Evolutionary conservation across 1,140 invertebrate species (phyloP).

Genomic region (Temnothorax curvispinosus): DNA sequence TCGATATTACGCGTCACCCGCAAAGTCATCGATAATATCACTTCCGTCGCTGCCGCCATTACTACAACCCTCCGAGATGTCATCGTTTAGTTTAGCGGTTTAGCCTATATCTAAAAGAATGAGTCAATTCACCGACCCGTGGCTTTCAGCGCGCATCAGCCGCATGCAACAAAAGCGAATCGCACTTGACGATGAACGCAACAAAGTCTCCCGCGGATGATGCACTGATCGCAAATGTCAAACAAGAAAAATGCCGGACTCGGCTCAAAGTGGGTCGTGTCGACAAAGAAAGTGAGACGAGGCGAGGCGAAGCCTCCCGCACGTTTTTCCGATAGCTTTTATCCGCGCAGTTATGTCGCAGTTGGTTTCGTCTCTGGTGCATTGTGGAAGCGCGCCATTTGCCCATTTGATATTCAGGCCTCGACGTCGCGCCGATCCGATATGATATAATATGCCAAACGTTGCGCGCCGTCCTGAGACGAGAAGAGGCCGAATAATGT

Average conservation of each 20-base stretch:
- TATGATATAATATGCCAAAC: conserved; percentile 28
- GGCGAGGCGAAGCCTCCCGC: conserved; percentile 22
- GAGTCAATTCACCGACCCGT: background rate
- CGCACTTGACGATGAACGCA: background rate
- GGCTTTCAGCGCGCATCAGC: conserved; percentile 29
- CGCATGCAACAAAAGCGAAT: conserved; percentile 20
- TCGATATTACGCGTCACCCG: background rate
- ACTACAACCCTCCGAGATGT: background rate
- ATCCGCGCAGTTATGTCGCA: background rate
- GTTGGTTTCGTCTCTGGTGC: conserved; percentile 26
- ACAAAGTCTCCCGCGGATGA: conserved; percentile 31
- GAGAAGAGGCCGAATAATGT: background rate
- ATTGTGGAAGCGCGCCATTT: conserved; percentile 19
- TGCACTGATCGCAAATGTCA: conserved; percentile 46
- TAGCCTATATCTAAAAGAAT: conserved; percentile 11
- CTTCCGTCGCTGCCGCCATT: background rate
- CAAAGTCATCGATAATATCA: background rate
- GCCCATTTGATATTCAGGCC: conserved; percentile 41
- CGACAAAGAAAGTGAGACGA: conserved; percentile 43
- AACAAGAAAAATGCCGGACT: conserved; percentile 63
- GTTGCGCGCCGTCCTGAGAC: background rate
- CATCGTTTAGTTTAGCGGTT: background rate
- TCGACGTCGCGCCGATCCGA: background rate
- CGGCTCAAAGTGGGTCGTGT: conserved; percentile 57
- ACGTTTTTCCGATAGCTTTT: conserved; percentile 48